phyloP scores from a whole-genome alignment of 2,888 invertebrate species.

The Dione juno region DNA sequence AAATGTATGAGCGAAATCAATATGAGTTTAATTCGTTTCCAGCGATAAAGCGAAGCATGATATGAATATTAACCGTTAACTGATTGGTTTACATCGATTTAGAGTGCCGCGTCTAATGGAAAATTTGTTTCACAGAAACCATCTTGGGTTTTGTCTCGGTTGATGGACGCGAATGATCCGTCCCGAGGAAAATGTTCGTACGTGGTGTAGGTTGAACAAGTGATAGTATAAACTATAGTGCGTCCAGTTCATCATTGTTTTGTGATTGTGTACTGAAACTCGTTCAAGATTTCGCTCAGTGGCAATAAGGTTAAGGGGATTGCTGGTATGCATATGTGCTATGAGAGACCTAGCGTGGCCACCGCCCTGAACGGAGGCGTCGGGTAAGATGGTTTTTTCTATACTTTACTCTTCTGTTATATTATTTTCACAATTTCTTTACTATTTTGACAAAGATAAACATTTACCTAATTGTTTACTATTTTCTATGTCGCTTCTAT shows the following conservation, averaged over 20 bases:
- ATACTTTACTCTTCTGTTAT: conserved; percentile 6
- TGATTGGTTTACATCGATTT: conserved; percentile 45
- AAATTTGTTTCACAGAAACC: conserved; percentile 58
- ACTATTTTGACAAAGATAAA: too few relatives aligned
- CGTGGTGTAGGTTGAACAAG: conserved; percentile 72
- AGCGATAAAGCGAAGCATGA: conserved; percentile 50
- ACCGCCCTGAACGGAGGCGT: conserved; percentile 77
- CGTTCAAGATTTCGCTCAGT: conserved; percentile 56
- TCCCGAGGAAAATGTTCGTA: conserved; percentile 68
- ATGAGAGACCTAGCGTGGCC: conserved; percentile 77
- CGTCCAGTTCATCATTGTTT: conserved; percentile 41
- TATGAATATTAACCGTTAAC: conserved; percentile 46
- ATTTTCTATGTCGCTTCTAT: too few relatives aligned
- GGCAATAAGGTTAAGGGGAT: conserved; percentile 60
- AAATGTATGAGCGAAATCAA: conserved; percentile 40
- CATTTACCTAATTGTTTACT: too few relatives aligned
- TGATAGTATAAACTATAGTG: conserved; percentile 47
- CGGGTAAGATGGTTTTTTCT: conserved; percentile 62
- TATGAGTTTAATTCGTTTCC: conserved; percentile 47
- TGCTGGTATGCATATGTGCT: conserved; percentile 81
- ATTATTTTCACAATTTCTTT: neutral
- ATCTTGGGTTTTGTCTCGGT: conserved; percentile 49
- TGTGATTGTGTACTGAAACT: conserved; percentile 49
- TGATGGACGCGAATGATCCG: conserved; percentile 48
- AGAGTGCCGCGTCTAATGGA: conserved; percentile 52